Evolutionary conservation across 2,888 invertebrate genomes (phyloP).

Genomic region (Noctua comes): DNA sequence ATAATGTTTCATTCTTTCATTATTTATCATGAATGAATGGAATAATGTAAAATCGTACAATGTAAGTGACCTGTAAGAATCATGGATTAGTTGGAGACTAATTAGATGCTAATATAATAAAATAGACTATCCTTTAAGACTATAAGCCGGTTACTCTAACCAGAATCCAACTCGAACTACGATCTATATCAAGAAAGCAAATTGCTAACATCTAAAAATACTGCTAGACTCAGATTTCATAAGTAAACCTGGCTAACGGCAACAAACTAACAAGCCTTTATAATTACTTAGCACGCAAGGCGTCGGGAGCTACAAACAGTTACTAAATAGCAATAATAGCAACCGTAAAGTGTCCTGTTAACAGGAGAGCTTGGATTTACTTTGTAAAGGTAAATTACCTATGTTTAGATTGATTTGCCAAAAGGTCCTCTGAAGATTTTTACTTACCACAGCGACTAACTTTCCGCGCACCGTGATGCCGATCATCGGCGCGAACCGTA

Average conservation of each 20-base stretch:
- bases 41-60: neutral
- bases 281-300: slow-evolving; percentile 49
- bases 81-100: slow-evolving; percentile 9
- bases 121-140: slow-evolving; percentile 8
- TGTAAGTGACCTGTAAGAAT: slow-evolving; percentile 6
- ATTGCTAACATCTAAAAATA: slow-evolving; percentile 30
- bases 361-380: slow-evolving; percentile 13
- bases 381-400: too few species aligned
- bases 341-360: slow-evolving; percentile 5
- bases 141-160: slow-evolving; percentile 40
- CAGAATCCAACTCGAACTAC: slow-evolving; percentile 53
- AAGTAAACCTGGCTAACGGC: slow-evolving; percentile 25
- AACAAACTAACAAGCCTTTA: slow-evolving; percentile 39
- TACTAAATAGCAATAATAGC: slow-evolving; percentile 31
- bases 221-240: slow-evolving; percentile 9
- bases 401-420: too few species aligned
- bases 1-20: slow-evolving; percentile 16
- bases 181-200: slow-evolving; percentile 8
- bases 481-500: slow-evolving; percentile 97
- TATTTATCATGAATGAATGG: slow-evolving; percentile 38
- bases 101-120: slow-evolving; percentile 15
- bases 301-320: slow-evolving; percentile 28
- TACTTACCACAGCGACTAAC: slow-evolving; percentile 96
- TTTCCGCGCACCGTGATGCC: slow-evolving; percentile 98
- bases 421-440: slow-evolving; percentile 14